These are phyloP conservation scores for Martes flavigula DNA, from an alignment of 2,797 vertebrate genomes.

Conservation along the genomic window DNA sequence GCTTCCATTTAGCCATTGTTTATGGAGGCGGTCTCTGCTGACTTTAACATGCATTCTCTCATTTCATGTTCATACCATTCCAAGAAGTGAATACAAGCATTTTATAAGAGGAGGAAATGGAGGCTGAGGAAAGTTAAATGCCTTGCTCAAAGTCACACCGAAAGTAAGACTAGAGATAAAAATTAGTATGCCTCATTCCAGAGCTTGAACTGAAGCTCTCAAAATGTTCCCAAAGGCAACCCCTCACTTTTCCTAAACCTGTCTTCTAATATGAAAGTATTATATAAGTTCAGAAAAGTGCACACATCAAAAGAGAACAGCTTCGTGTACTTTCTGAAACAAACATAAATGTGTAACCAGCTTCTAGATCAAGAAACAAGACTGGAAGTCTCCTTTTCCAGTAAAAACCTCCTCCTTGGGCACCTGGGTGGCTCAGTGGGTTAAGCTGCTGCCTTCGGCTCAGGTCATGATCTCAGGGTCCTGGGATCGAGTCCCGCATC, in stretches of 20 bases:
- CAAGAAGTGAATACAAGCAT: not conserved
- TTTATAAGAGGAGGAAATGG: not conserved
- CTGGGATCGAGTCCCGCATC: too few species aligned
- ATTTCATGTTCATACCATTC: not conserved
- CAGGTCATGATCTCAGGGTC: too few species aligned
- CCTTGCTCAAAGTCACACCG: not conserved
- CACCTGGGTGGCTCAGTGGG: too few species aligned
- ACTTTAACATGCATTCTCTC: not conserved
- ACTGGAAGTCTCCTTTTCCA: not conserved
- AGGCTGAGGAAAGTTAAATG: not conserved
- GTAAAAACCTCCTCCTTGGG: not conserved
- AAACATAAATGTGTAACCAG: not conserved
- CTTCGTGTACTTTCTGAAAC: not conserved
- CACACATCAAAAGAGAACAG: not conserved
- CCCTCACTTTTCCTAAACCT: not conserved
- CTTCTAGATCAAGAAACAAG: not conserved
- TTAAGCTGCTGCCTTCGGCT: too few species aligned
- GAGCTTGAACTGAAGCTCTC: not conserved
- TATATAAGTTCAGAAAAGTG: not conserved
- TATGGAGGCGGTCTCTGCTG: not conserved
- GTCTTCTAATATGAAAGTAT: not conserved
- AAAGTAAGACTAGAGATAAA: not conserved
- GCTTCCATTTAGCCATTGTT: not conserved
- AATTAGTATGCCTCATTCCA: not conserved
- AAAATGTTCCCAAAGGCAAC: not conserved